Evolutionary conservation across 2,888 invertebrate species (phyloP).

Genomic region (Rhamphomyia laevipes): DNA sequence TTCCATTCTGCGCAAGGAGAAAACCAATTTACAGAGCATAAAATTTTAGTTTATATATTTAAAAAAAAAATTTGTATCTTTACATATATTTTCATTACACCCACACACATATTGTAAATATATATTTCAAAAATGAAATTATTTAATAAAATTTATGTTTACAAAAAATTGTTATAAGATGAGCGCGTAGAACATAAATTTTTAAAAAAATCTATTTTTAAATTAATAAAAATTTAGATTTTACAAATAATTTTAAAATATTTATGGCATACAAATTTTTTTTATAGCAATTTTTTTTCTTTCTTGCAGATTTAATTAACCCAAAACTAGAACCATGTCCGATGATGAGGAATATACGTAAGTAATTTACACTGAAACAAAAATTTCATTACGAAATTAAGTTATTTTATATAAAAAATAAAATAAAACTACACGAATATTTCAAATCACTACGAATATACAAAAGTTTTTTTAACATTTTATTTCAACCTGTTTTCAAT

Average conservation of each 20-base stretch:
- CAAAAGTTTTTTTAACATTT: background rate
- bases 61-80: too few relatives aligned
- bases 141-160: too few relatives aligned
- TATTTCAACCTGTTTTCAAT: too few relatives aligned
- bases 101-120: too few relatives aligned
- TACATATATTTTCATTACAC: too few relatives aligned
- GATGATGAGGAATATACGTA: conserved; percentile 94
- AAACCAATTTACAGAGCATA: too few relatives aligned
- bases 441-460: too few relatives aligned
- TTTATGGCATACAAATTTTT: background rate
- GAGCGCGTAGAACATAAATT: background rate
- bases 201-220: background rate
- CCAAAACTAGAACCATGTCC: conserved; percentile 67
- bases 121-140: too few relatives aligned
- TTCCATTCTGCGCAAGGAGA: too few relatives aligned
- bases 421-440: background rate
- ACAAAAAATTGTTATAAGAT: background rate
- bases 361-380: conserved; percentile 41
- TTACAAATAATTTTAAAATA: background rate
- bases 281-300: conserved; percentile 6
- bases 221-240: background rate
- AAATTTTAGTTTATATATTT: too few relatives aligned
- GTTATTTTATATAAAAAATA: background rate
- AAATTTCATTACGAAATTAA: too few relatives aligned
- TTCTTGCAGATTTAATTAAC: conserved; percentile 47